These are phyloP conservation scores for Malacosoma neustria DNA, from an alignment of 2,888 invertebrate species.

Conservation along the genomic window DNA sequence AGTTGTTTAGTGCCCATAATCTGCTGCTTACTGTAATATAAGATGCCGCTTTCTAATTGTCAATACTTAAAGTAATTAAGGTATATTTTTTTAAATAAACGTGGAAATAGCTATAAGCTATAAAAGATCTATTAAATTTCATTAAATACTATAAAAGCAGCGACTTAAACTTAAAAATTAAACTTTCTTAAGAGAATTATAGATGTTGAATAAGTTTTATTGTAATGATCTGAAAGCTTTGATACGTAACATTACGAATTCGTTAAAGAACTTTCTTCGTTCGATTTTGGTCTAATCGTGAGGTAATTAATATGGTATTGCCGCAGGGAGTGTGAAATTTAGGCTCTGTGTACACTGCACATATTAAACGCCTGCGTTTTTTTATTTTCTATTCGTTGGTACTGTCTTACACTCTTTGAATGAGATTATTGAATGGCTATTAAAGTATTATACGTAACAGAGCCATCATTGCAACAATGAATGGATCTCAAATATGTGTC, in stretches of 20 bases:
- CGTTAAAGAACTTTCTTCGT: constrained; percentile 51
- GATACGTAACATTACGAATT: constrained; percentile 44
- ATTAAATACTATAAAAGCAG: background rate
- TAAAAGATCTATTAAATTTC: background rate
- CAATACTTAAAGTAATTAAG: no score
- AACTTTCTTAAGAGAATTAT: background rate
- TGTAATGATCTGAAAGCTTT: background rate
- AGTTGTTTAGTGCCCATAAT: no score
- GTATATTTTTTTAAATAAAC: background rate
- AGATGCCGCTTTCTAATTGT: no score
- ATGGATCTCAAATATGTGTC: no score
- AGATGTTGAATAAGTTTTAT: background rate
- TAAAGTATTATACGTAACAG: no score
- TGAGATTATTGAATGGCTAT: no score
- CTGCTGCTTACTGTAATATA: no score
- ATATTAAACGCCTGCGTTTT: no score
- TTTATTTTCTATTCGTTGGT: no score
- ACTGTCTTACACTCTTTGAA: no score
- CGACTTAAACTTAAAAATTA: background rate
- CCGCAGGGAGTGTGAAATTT: constrained; percentile 13
- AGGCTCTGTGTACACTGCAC: constrained; percentile 6
- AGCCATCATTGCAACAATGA: no score
- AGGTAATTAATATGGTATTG: constrained; percentile 39
- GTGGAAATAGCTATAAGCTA: background rate
- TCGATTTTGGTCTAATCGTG: constrained; percentile 37